Evolutionary conservation across 1,140 invertebrate species (phyloP), one percentile per base, ranked within the genome.

Genomic region (Pseudomyrmex cubaensis): DNA sequence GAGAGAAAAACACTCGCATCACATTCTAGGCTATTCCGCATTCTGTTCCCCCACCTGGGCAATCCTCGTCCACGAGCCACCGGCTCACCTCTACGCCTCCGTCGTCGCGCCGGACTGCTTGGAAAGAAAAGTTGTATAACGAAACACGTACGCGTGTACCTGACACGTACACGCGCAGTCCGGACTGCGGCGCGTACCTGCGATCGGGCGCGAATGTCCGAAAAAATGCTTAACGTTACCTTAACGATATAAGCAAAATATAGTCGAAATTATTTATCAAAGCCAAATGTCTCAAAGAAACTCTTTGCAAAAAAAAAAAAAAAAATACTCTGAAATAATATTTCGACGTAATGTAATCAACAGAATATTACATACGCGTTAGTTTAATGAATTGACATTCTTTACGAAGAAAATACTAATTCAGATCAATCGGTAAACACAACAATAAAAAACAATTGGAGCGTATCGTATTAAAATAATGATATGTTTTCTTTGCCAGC

Each of bases 11-110:
- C 88, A 91, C 91, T 93, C 92, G 92, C 93, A 94, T 94, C 93
- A 93, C 94, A 94, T 94, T 94, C 94, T 94, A 94, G 94, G 93
- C 94, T 94, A 94, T 94, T 94, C 94, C 93, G 93, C 94, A 94
- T 94, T 94, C 94, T 94, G 89, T 94, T 94, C 94, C 90, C 94
- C 93, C 92, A 93, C 93, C 80, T 75, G 69, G 35, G 67, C 76
- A 44, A 64, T 54, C 74, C 62, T 66, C 85, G 88, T 85, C 83
- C 85, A 87, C 88, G 85, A 89, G 90, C 89, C 91, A 93, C 89
- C 78, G 90, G 90, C 90, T 92, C 87, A 93, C 91, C 89, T 93
- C 89, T 91, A 90, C 89, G 90, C 87, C 87, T 89, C 84, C 89
- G 85, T 90, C 87, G 85, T 77, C 62, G 74, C 67, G 44, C 44